Conservation (phyloP, 2,888 invertebrate species). For the Leucophora obtusa region DNA sequence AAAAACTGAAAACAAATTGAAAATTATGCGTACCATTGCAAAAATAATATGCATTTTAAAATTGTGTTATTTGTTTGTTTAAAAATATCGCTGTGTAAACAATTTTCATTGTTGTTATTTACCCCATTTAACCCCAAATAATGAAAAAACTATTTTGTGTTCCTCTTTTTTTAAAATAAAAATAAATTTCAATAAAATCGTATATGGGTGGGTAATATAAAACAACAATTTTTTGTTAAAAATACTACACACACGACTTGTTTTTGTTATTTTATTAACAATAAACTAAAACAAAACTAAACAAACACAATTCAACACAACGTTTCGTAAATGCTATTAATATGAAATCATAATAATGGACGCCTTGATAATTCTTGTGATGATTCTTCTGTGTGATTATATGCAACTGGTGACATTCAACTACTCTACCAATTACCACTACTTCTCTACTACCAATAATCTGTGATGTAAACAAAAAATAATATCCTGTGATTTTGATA, state of each 20-base stretch:
- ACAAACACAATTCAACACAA: conserved; percentile 50
- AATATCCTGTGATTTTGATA: conserved; percentile 17
- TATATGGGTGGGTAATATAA: conserved; percentile 11
- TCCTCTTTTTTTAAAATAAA: conserved; percentile 26
- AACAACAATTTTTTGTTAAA: conserved; percentile 44
- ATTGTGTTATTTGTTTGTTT: conserved; percentile 53
- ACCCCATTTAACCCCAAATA: not conserved
- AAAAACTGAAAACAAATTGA: not conserved
- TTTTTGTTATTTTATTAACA: conserved; percentile 51
- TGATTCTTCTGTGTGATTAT: conserved; percentile 52
- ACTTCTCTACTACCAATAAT: conserved; percentile 13
- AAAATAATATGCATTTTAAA: conserved; percentile 15
- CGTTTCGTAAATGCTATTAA: conserved; percentile 46
- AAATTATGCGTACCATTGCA: conserved; percentile 28
- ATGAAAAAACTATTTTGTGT: conserved; percentile 24
- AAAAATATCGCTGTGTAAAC: conserved; percentile 49
- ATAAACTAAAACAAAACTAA: conserved; percentile 34
- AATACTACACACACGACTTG: conserved; percentile 45
- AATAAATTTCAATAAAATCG: conserved; percentile 16
- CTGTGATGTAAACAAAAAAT: conserved; percentile 9
- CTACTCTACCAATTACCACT: conserved; percentile 29
- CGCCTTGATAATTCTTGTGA: conserved; percentile 48
- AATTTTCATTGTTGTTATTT: conserved; percentile 52
- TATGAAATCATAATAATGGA: conserved; percentile 36
- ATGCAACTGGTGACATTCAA: conserved; percentile 55